Evolutionary conservation across 2,113 vertebrate genomes (phyloP).

Genomic region (Corythornis vintsioides): DNA sequence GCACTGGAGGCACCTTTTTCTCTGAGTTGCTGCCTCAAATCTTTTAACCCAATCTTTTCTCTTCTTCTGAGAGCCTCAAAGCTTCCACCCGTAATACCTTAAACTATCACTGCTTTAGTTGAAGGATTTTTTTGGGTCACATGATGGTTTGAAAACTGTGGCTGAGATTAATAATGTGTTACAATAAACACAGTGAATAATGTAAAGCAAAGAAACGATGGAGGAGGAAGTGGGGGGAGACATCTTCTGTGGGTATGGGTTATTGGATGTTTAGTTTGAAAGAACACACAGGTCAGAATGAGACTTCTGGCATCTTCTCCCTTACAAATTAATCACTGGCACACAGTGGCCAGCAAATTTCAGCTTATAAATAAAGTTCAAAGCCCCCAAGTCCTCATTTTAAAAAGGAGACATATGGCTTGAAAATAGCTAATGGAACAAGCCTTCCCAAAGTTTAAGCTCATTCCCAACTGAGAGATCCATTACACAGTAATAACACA

Average conservation of each 20-base stretch:
- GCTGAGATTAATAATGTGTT: conserved; percentile 55
- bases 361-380: conserved; percentile 62
- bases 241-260: conserved; percentile 9
- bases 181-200: conserved; percentile 61
- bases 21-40: not conserved
- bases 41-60: not conserved
- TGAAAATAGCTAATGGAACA: conserved; percentile 42
- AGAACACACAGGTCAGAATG: not conserved
- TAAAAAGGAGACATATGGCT: conserved; percentile 44
- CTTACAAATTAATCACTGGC: conserved; percentile 30
- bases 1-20: not conserved
- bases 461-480: conserved; percentile 57
- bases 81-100: not conserved
- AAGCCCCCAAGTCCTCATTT: conserved; percentile 30
- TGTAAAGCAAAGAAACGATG: conserved; percentile 22
- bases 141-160: conserved; percentile 33
- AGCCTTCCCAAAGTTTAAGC: conserved; percentile 5
- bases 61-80: not conserved
- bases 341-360: conserved; percentile 45
- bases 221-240: conserved; percentile 16
- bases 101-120: not conserved
- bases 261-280: conserved; percentile 55
- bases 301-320: conserved; percentile 52
- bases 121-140: conserved; percentile 19
- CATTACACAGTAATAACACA: conserved; percentile 43